phyloP scores from a whole-genome alignment of 1,140 invertebrate species.

The Dreissena rostriformis region DNA sequence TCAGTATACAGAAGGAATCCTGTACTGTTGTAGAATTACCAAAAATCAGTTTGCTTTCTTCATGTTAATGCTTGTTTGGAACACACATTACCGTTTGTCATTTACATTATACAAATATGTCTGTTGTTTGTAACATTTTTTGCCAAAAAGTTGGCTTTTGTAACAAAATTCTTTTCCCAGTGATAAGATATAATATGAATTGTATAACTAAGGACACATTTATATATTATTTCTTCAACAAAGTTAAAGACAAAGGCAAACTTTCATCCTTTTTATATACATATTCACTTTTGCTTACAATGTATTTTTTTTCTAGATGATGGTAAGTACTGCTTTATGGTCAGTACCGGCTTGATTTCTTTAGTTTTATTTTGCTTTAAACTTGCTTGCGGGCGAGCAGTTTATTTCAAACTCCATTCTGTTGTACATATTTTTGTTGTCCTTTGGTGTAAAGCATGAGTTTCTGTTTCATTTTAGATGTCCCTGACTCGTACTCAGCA shows the following conservation, averaged over 20 bases:
- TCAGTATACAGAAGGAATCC: too few species aligned
- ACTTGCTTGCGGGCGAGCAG: conserved; percentile 22
- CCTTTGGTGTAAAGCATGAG: conserved; percentile 14
- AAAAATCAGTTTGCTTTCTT: too few species aligned
- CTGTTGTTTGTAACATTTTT: neutral
- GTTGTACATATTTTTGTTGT: neutral
- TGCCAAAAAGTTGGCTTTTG: too few species aligned
- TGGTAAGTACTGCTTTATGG: neutral
- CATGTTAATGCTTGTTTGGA: too few species aligned
- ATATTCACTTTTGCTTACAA: neutral
- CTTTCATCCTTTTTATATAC: conserved; percentile 3
- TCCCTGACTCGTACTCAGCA: conserved; percentile 46
- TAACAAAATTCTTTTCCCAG: neutral
- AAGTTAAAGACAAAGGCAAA: neutral
- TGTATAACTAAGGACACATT: neutral
- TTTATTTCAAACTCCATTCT: neutral
- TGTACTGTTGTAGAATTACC: too few species aligned
- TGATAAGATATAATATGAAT: neutral
- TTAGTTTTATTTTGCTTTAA: conserved; percentile 25
- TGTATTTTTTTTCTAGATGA: neutral
- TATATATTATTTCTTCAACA: neutral
- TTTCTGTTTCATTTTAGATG: conserved; percentile 46
- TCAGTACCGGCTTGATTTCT: neutral
- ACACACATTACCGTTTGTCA: too few species aligned
- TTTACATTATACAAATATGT: conserved; percentile 3